Percentiles rank a stretch among this genome's conserved stretches.
These are phyloP conservation scores for Ceyx erithaca DNA, from an alignment of 2,797 vertebrate genomes.

Conservation along the genomic window DNA sequence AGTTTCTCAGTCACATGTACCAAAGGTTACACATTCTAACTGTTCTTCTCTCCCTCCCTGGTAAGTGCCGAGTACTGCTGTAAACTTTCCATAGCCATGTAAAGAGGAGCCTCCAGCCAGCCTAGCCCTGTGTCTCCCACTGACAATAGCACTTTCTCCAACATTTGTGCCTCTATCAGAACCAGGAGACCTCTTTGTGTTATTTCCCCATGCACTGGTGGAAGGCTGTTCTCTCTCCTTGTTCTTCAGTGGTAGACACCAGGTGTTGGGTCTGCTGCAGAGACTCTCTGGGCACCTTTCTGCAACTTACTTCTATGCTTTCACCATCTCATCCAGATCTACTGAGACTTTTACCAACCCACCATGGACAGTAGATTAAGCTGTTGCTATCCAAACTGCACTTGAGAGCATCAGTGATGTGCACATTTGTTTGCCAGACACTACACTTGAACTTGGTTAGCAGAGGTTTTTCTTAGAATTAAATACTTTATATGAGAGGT, in stretches of 20 bases:
- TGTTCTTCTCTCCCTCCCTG: not conserved
- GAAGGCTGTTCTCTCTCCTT: not conserved
- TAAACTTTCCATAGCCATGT: rapidly evolving
- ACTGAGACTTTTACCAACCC: not conserved
- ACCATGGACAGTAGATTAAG: not conserved
- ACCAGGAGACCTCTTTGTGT: no score
- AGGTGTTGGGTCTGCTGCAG: not conserved
- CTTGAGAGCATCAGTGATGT: not conserved
- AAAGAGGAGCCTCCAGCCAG: not conserved
- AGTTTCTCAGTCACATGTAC: not conserved
- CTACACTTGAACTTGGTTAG: not conserved
- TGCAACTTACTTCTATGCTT: not conserved
- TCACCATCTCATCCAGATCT: not conserved
- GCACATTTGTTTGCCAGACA: not conserved
- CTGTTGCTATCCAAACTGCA: not conserved
- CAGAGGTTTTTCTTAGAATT: not conserved
- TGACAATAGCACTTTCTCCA: not conserved
- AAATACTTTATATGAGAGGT: not conserved
- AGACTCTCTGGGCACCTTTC: not conserved
- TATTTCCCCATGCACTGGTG: not conserved
- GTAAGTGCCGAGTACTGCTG: rapidly evolving
- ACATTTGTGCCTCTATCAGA: not conserved
- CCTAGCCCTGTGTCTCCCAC: not conserved
- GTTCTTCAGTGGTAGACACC: rapidly evolving
- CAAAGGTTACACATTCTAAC: not conserved